Base-by-base conservation (phyloP, 2,888 invertebrate species). In the Odontocerum albicorne region DNA sequence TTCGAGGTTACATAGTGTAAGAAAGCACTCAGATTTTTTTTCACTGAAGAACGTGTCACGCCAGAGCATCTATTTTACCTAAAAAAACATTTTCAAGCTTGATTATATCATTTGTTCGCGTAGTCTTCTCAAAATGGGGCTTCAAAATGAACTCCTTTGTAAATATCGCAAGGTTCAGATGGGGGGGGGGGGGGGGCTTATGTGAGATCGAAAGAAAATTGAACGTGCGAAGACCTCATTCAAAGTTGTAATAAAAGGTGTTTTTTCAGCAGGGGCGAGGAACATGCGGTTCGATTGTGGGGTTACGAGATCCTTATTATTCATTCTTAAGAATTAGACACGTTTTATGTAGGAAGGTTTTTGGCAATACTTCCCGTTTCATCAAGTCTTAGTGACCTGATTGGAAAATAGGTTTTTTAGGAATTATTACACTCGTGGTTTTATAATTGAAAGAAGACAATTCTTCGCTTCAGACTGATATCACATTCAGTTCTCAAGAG, bases 1-100 rank as follows among this genome's bases (percentile, higher is more conserved):
- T 35, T 15, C 35, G 21, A 21, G 46, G 46, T 35, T 46, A 46
- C 35, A 46, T 35, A 32, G 17, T 46, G 46, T 35, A 21, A 35
- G 35, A 46, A 44, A 35, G 46, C 35, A 35, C 32, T 46, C 13
- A 46, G 46, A 17, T 35, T 33, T 35, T 35, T 35, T 35, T 35
- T 6, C 4, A 4, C 10, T 35, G 12, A 12, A 38, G 12, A 12
- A 38, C 16, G 3, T 13, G 4, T 38, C 4, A 38, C 38, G 13
- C 3, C 16, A 38, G 8, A 12, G 13, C n/a, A 32, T 38, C 4
- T 4, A n/a, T 12, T 35, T 12, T 35, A 6, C 35, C 4, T 7
- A 12, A 12, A 35, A 12, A 12, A 12, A 35, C 35, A 35, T 12
- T 35, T 35, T 12, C 12, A 12, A 35, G 12, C 12, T 35, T 35